Percentiles rank a stretch among this genome's conserved stretches.
Evolutionary conservation across 2,888 invertebrate genomes (phyloP).

Genomic region (Emmelina monodactyla): DNA sequence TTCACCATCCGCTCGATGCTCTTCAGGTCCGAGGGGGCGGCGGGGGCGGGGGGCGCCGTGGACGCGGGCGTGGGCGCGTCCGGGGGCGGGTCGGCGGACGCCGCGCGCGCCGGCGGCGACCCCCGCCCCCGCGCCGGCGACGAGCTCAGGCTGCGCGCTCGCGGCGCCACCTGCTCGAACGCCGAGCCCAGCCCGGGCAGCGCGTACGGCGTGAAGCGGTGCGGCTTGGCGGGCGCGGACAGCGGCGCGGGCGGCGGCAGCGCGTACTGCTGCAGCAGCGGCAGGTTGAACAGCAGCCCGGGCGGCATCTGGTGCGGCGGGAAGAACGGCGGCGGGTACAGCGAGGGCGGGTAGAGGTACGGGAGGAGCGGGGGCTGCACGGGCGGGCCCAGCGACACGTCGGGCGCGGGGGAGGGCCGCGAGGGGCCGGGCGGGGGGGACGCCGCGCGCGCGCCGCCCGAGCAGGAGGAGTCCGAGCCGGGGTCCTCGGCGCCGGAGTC

Average conservation of each 20-base stretch:
- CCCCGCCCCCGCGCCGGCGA: conserved; percentile 59
- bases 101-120: conserved; percentile 53
- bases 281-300: conserved; percentile 87
- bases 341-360: conserved; percentile 89
- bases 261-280: conserved; percentile 88
- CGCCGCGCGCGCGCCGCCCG: conserved; percentile 68
- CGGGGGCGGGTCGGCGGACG: conserved; percentile 60
- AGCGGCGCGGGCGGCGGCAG: conserved; percentile 72
- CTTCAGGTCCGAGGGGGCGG: conserved; percentile 84
- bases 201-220: conserved; percentile 88
- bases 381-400: conserved; percentile 93
- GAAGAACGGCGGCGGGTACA: conserved; percentile 81
- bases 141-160: conserved; percentile 70
- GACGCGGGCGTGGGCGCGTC: conserved; percentile 64
- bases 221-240: conserved; percentile 71
- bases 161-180: conserved; percentile 88
- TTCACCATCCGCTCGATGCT: conserved; percentile 98
- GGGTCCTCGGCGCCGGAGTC: conserved; percentile 72
- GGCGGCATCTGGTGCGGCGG: conserved; percentile 82
- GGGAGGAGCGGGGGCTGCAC: conserved; percentile 92
- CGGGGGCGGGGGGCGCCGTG: conserved; percentile 58
- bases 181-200: conserved; percentile 83
- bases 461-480: conserved; percentile 78
- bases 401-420: conserved; percentile 81
- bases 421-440: conserved; percentile 67